These are phyloP conservation scores for Rhagophthalmus giganteus DNA, from an alignment of 2,888 invertebrate genomes.

Conservation along the genomic window DNA sequence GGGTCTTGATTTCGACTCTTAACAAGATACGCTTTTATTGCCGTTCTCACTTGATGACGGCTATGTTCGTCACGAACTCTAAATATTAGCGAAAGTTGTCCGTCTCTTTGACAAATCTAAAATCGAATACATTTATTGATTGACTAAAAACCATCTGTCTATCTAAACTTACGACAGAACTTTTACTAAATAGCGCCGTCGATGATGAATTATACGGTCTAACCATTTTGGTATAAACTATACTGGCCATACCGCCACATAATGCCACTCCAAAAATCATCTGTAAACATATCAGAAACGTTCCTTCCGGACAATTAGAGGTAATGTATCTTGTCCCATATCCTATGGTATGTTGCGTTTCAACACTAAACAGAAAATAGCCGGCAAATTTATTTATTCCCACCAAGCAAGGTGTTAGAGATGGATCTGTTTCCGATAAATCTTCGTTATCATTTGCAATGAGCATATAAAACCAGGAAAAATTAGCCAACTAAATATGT, in stretches of 20 bases:
- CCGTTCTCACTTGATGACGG: constrained; percentile 79
- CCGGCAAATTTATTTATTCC: constrained; percentile 67
- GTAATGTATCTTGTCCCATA: constrained; percentile 81
- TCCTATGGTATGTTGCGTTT: constrained; percentile 80
- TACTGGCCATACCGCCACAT: constrained; percentile 53
- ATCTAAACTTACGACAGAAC: constrained; percentile 62
- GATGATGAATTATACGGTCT: constrained; percentile 56
- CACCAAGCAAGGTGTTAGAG: constrained; percentile 57
- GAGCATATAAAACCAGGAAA: constrained; percentile 78
- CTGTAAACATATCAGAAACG: constrained; percentile 80
- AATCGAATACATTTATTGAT: constrained; percentile 30
- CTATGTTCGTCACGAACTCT: constrained; percentile 74
- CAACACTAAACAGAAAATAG: constrained; percentile 80
- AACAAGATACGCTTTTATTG: constrained; percentile 71
- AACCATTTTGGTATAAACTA: constrained; percentile 68
- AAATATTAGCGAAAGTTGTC: constrained; percentile 76
- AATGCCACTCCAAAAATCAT: constrained; percentile 64
- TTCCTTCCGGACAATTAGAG: constrained; percentile 83
- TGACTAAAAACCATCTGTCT: neutral
- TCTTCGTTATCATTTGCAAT: constrained; percentile 78
- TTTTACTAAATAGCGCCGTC: constrained; percentile 68
- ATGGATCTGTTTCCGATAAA: constrained; percentile 61
- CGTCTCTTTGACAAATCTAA: constrained; percentile 78
- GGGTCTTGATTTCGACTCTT: constrained; percentile 68
- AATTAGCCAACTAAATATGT: constrained; percentile 74